Percentiles rank a stretch among this genome's conserved stretches.
These are phyloP conservation scores for Rhipidura dahli DNA, from an alignment of 2,113 vertebrate species.

Conservation along the genomic window DNA sequence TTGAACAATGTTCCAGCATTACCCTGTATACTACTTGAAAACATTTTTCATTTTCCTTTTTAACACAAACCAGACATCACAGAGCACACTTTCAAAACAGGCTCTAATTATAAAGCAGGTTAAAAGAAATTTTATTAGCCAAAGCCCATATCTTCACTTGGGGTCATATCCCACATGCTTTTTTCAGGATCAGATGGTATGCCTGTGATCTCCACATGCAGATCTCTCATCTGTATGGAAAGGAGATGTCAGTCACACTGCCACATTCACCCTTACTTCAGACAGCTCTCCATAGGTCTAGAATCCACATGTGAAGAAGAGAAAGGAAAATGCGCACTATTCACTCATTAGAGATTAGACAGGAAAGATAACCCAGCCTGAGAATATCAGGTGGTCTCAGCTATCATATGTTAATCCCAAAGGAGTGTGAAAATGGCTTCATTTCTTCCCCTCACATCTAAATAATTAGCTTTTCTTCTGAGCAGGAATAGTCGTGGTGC, in stretches of 20 bases:
- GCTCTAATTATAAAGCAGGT: slow-evolving; percentile 44
- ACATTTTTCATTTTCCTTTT: slow-evolving; percentile 22
- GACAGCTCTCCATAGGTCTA: not conserved
- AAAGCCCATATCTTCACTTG: not conserved
- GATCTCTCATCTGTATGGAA: not conserved
- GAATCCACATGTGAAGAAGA: not conserved
- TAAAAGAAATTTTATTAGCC: slow-evolving; percentile 40
- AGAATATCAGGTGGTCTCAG: not conserved
- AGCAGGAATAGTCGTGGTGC: not conserved
- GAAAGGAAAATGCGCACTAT: not conserved
- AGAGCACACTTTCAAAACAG: slow-evolving; percentile 7
- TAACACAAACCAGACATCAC: not conserved
- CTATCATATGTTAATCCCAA: not conserved
- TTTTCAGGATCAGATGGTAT: slow-evolving; percentile 17
- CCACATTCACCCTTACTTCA: not conserved
- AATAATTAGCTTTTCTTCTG: not conserved
- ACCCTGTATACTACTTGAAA: not conserved
- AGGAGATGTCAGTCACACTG: not conserved
- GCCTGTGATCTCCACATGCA: slow-evolving; percentile 54
- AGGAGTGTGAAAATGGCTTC: not conserved
- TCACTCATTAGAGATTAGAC: not conserved
- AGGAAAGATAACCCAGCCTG: not conserved
- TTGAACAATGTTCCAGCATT: not conserved
- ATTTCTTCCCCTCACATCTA: not conserved
- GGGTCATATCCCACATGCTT: slow-evolving; percentile 19